phyloP scores from a whole-genome alignment of 2,888 invertebrate species.

The Limnephilus lunatus region DNA sequence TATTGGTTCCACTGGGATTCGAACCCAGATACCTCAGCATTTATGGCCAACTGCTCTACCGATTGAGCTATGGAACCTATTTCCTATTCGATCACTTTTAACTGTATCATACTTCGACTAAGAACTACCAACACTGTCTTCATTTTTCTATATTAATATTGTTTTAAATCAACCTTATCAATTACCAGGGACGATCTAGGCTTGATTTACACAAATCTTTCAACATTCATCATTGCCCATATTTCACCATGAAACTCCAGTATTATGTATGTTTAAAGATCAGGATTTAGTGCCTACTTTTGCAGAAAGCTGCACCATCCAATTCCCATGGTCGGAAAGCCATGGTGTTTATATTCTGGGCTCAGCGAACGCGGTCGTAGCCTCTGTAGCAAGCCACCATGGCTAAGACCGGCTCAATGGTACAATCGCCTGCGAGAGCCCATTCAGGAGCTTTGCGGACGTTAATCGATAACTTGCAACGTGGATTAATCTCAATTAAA shows the following conservation, averaged over 20 bases:
- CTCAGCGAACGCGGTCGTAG: background rate
- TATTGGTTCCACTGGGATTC: too few relatives aligned
- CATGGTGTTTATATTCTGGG: background rate
- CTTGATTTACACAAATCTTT: background rate
- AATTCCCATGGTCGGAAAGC: background rate
- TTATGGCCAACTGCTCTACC: too few relatives aligned
- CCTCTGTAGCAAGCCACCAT: background rate
- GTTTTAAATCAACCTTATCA: too few relatives aligned
- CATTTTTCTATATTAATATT: too few relatives aligned
- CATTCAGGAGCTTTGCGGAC: conserved; percentile 22
- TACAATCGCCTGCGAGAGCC: background rate
- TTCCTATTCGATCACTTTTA: too few relatives aligned
- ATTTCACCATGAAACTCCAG: background rate
- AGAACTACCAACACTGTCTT: too few relatives aligned
- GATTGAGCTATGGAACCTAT: too few relatives aligned
- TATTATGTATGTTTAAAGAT: too few relatives aligned
- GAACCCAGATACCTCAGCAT: too few relatives aligned
- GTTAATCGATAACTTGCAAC: conserved; percentile 60
- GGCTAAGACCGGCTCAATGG: conserved; percentile 3
- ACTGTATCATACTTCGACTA: too few relatives aligned
- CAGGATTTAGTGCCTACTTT: background rate
- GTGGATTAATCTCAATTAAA: conserved; percentile 55
- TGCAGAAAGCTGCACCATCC: background rate
- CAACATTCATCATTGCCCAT: background rate
- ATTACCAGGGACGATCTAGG: too few relatives aligned